phyloP scores from a whole-genome alignment of 2,797 vertebrate genomes.

The Muraenolepis orangiensis region DNA sequence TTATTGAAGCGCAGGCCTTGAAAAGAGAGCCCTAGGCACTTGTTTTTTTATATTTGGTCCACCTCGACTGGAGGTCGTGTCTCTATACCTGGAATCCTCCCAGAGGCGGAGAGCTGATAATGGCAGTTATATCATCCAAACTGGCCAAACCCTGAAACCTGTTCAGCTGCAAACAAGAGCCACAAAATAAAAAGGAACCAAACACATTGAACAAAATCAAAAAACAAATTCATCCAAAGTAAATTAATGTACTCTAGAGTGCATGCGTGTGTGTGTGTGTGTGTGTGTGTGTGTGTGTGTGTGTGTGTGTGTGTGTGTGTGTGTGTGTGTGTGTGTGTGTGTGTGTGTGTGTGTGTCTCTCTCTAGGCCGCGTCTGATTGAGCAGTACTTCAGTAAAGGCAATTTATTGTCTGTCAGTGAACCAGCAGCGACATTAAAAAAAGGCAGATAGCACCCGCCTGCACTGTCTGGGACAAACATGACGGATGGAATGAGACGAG shows the following conservation, averaged over 20 bases:
- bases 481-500: conserved; percentile 54
- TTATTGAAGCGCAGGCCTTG: background rate
- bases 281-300: conserved; percentile 10
- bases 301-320: conserved; percentile 4
- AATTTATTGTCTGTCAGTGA: conserved; percentile 55
- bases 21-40: conserved; percentile 1
- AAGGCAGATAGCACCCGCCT: conserved; percentile 53
- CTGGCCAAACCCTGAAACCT: conserved; percentile 79
- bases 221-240: background rate
- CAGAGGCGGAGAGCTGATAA: conserved; percentile 83
- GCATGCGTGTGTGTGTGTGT: background rate
- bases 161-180: conserved; percentile 65
- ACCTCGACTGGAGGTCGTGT: conserved; percentile 38
- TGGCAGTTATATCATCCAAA: conserved; percentile 79
- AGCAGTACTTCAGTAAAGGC: conserved; percentile 47
- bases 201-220: conserved; percentile 7
- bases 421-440: conserved; percentile 47
- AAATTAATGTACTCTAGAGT: conserved; percentile 23
- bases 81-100: conserved; percentile 86
- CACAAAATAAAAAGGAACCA: background rate
- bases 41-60: conserved; percentile 25
- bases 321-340: background rate
- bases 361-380: conserved; percentile 29
- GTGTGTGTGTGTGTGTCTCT: background rate
- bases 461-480: conserved; percentile 47